Percentiles rank a stretch among this genome's conserved stretches.
Conservation (phyloP, 2,888 invertebrate genomes). For the Aleiodes testaceus region DNA sequence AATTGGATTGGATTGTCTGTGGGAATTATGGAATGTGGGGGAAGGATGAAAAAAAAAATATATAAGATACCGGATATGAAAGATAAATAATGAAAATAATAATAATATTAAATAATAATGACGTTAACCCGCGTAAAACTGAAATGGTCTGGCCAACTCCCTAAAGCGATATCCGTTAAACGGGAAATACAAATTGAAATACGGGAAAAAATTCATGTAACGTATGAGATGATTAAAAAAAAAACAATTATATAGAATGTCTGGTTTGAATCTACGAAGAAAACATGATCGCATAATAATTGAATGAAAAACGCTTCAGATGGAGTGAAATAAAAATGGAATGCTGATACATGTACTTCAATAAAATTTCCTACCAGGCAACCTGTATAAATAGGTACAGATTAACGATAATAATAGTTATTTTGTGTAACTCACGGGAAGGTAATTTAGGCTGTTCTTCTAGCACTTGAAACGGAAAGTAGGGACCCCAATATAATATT, state of each 20-base stretch:
- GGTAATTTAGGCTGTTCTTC: slow-evolving; percentile 80
- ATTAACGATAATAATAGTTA: slow-evolving; percentile 68
- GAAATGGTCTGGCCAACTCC: slow-evolving; percentile 72
- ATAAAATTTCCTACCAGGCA: slow-evolving; percentile 54
- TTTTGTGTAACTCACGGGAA: slow-evolving; percentile 70
- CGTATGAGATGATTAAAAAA: slow-evolving; percentile 44
- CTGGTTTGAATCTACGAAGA: slow-evolving; percentile 56
- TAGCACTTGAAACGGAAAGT: slow-evolving; percentile 79
- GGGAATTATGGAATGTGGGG: slow-evolving; percentile 70
- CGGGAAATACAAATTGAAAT: slow-evolving; percentile 47
- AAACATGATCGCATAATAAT: too few species aligned
- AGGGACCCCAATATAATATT: slow-evolving; percentile 73
- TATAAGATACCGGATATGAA: slow-evolving; percentile 50
- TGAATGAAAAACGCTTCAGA: too few species aligned
- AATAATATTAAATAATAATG: too few species aligned
- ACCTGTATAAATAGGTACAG: slow-evolving; percentile 57
- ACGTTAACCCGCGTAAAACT: slow-evolving; percentile 63
- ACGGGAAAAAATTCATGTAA: slow-evolving; percentile 36
- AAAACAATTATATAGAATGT: slow-evolving; percentile 62
- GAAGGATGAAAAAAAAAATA: slow-evolving; percentile 52
- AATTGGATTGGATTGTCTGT: slow-evolving; percentile 72
- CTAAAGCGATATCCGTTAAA: slow-evolving; percentile 71
- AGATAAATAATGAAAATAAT: slow-evolving; percentile 30
- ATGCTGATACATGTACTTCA: slow-evolving; percentile 1
- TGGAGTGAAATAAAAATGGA: not conserved